These are phyloP conservation scores for Podarcis siculus DNA, from an alignment of 2,797 vertebrate species.

Conservation along the genomic window DNA sequence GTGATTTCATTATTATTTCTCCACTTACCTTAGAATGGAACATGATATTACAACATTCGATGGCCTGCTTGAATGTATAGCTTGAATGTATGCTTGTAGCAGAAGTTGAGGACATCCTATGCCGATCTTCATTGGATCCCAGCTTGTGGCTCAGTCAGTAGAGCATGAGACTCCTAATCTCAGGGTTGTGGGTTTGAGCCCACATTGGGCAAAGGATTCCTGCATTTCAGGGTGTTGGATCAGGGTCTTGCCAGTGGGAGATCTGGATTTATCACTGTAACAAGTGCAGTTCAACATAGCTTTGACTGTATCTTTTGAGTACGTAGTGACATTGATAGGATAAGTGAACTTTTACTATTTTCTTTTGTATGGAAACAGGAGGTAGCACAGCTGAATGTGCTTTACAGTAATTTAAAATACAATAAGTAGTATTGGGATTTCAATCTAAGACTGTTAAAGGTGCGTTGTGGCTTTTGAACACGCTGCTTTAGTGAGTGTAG, in stretches of 20 bases:
- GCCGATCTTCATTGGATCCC: neutral
- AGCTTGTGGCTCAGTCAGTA: too few species aligned
- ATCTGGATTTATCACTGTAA: neutral
- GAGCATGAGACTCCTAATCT: too few species aligned
- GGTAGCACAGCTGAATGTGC: neutral
- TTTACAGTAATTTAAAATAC: neutral
- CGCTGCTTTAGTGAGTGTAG: too few species aligned
- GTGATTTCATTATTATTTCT: neutral
- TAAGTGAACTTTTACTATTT: neutral
- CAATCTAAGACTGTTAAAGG: neutral
- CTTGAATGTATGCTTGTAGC: neutral
- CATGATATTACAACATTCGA: neutral
- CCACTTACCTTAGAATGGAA: neutral
- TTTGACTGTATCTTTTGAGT: neutral
- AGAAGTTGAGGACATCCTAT: neutral
- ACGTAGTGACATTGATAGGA: neutral
- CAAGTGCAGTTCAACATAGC: neutral
- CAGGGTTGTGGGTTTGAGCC: too few species aligned
- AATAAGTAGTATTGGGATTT: neutral
- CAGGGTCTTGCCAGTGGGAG: neutral
- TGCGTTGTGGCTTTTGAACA: neutral
- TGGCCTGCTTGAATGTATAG: neutral
- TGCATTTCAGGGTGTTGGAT: too few species aligned
- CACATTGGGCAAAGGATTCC: too few species aligned
- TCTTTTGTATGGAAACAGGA: neutral